Evolutionary conservation across 2,888 invertebrate species (phyloP).

Genomic region (Baronia brevicornis): DNA sequence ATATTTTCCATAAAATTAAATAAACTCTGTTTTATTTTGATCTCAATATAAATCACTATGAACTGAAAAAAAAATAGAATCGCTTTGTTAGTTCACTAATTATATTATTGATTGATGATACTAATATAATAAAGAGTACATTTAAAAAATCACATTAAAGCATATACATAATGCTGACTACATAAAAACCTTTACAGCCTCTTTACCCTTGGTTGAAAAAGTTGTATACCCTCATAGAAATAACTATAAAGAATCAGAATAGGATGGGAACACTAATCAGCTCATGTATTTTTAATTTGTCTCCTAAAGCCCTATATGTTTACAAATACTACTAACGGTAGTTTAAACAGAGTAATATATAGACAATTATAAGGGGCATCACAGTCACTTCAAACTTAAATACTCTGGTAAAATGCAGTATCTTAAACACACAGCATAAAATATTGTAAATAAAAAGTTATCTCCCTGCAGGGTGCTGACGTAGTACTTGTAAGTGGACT

Average conservation of each 20-base stretch:
- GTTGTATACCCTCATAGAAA: slow-evolving; percentile 47
- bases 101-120: slow-evolving; percentile 69
- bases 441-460: slow-evolving; percentile 14
- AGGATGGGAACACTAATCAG: slow-evolving; percentile 37
- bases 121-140: slow-evolving; percentile 75
- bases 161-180: slow-evolving; percentile 77
- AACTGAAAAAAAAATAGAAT: slow-evolving; percentile 66
- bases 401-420: slow-evolving; percentile 5
- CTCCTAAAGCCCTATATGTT: slow-evolving; percentile 1
- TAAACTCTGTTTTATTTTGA: slow-evolving; percentile 74
- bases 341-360: background rate
- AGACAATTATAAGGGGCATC: no score
- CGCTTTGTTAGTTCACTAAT: slow-evolving; percentile 73
- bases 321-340: slow-evolving; percentile 1
- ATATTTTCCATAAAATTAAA: slow-evolving; percentile 73
- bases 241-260: slow-evolving; percentile 57
- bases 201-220: slow-evolving; percentile 33
- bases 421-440: slow-evolving; percentile 6
- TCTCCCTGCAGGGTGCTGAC: no score
- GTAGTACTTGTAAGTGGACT: slow-evolving; percentile 12
- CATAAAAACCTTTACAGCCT: slow-evolving; percentile 70
- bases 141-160: slow-evolving; percentile 77
- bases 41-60: slow-evolving; percentile 72
- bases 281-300: slow-evolving; percentile 26
- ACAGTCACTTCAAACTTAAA: no score